Evolutionary conservation across 2,888 invertebrate species (phyloP).

Genomic region (Patella ulyssiponensis): DNA sequence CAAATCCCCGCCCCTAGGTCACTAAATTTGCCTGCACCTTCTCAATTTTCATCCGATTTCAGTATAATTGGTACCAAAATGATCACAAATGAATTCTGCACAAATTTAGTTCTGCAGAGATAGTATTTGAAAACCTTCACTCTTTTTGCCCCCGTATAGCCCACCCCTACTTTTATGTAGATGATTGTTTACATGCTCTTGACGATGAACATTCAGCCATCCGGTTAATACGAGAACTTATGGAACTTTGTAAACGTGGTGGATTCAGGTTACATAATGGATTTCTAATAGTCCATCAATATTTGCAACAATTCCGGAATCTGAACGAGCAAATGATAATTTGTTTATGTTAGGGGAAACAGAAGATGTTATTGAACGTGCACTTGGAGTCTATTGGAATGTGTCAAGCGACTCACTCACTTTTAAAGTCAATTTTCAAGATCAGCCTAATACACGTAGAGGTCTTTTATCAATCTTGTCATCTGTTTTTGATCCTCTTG

Average conservation of each 20-base stretch:
- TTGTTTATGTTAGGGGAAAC: slow-evolving; percentile 13
- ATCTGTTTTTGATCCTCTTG: slow-evolving; percentile 21
- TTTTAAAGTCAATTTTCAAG: neutral
- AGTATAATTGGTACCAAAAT: too few relatives aligned
- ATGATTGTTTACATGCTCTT: slow-evolving; percentile 32
- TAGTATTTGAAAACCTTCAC: too few relatives aligned
- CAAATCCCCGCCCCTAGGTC: too few relatives aligned
- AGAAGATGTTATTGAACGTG: slow-evolving; percentile 19
- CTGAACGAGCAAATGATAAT: slow-evolving; percentile 10
- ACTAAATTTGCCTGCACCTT: too few relatives aligned
- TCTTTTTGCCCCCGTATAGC: too few relatives aligned
- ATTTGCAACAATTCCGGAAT: slow-evolving; percentile 21
- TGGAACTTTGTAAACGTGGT: slow-evolving; percentile 17
- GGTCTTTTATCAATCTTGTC: slow-evolving; percentile 16
- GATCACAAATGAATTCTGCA: too few relatives aligned
- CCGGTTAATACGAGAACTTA: slow-evolving; percentile 19
- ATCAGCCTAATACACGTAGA: slow-evolving; percentile 5
- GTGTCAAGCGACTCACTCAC: slow-evolving; percentile 14
- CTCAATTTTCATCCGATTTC: too few relatives aligned
- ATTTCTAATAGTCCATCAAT: slow-evolving; percentile 19
- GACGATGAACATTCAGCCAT: slow-evolving; percentile 14
- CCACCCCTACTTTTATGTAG: too few relatives aligned
- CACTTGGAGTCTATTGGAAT: slow-evolving; percentile 28
- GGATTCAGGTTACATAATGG: slow-evolving; percentile 27
- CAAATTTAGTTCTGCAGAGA: too few relatives aligned